Evolutionary conservation across 2,888 invertebrate genomes (phyloP).

Genomic region (Amorpha juglandis): DNA sequence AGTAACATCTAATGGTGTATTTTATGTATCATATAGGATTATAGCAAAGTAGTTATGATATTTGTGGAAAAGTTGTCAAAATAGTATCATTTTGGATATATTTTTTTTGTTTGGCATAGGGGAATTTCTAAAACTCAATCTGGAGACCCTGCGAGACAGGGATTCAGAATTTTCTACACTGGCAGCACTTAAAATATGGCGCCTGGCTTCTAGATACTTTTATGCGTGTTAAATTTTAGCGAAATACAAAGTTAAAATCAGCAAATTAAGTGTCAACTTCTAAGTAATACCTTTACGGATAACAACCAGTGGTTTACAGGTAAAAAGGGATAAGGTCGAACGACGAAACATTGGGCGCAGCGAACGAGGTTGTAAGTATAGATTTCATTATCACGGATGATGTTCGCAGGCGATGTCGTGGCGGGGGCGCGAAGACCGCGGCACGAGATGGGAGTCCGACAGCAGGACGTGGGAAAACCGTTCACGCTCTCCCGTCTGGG

Average conservation of each 20-base stretch:
- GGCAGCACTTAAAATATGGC: neutral
- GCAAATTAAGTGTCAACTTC: neutral
- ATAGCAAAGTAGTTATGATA: no score
- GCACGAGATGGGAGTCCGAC: slow-evolving; percentile 65
- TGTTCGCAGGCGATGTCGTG: slow-evolving; percentile 82
- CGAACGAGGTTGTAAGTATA: slow-evolving; percentile 60
- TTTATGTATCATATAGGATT: no score
- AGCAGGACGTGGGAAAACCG: slow-evolving; percentile 44
- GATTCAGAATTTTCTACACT: no score
- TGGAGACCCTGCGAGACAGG: no score
- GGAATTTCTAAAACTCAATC: no score
- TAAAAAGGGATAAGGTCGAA: slow-evolving; percentile 25
- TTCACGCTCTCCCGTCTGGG: slow-evolving; percentile 69
- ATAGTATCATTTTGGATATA: no score
- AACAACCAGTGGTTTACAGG: slow-evolving; percentile 19
- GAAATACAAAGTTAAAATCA: neutral
- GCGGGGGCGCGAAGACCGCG: slow-evolving; percentile 71
- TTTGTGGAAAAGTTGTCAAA: no score
- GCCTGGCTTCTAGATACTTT: neutral
- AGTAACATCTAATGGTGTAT: no score
- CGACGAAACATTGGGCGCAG: slow-evolving; percentile 37
- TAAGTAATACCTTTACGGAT: slow-evolving; percentile 11
- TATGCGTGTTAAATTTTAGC: neutral
- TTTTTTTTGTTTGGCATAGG: no score
- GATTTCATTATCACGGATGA: slow-evolving; percentile 66